Evolutionary conservation across 2,888 invertebrate species (phyloP).

Genomic region (Alloscopus bannaensis): DNA sequence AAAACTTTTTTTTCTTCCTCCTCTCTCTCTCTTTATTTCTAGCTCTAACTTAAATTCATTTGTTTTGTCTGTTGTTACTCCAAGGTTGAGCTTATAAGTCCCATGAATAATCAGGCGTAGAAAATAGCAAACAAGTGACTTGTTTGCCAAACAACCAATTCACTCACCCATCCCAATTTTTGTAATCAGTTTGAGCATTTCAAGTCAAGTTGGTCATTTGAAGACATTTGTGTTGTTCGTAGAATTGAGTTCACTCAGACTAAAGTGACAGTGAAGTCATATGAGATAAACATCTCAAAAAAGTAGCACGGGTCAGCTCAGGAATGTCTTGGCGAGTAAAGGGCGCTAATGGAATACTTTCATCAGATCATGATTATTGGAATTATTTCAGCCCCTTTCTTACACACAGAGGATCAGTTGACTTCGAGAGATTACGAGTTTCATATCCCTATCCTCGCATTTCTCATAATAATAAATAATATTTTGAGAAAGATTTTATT

Average conservation of each 20-base stretch:
- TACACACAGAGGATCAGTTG: conserved; percentile 1
- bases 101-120: conserved; percentile 6
- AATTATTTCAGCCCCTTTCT: conserved; percentile 39
- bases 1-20: conserved; percentile 16
- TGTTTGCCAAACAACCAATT: no score
- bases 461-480: no score
- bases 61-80: no score
- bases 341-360: conserved; percentile 59
- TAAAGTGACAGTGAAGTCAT: no score
- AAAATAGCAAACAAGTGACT: no score
- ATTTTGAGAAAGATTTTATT: conserved; percentile 8
- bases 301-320: conserved; percentile 36
- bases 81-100: no score
- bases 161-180: no score
- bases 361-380: conserved; percentile 29
- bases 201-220: conserved; percentile 37
- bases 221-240: conserved; percentile 1
- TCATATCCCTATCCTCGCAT: no score
- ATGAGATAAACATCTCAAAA: conserved; percentile 41
- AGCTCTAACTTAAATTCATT: not conserved
- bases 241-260: conserved; percentile 5
- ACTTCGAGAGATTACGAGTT: conserved; percentile 10
- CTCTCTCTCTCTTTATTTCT: not conserved
- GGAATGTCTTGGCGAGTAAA: conserved; percentile 19
- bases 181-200: no score